phyloP scores from a whole-genome alignment of 2,113 vertebrate genomes.

The Cyrtonyx montezumae region DNA sequence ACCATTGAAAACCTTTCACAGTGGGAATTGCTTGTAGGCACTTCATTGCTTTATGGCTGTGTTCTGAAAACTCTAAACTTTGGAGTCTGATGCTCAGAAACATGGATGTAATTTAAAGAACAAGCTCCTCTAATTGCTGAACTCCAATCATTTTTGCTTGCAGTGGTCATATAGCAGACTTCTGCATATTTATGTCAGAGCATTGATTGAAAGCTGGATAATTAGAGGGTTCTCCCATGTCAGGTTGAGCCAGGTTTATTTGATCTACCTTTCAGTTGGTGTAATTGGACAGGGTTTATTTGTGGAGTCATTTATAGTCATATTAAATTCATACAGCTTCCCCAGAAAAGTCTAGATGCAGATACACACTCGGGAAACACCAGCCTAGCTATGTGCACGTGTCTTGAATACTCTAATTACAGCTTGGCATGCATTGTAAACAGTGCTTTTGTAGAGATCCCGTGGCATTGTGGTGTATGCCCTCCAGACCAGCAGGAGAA shows the following conservation, averaged over 20 bases:
- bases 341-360: background rate
- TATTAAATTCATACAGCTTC: background rate
- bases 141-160: slow-evolving; percentile 6
- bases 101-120: background rate
- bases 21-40: background rate
- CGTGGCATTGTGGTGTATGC: background rate
- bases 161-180: background rate
- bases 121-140: background rate
- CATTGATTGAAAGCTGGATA: slow-evolving; percentile 1
- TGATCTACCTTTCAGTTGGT: background rate
- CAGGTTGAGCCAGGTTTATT: slow-evolving; percentile 22
- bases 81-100: background rate
- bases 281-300: background rate
- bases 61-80: slow-evolving; percentile 6
- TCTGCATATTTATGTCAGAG: background rate
- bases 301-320: background rate
- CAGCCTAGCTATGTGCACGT: background rate
- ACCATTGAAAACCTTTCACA: slow-evolving; percentile 36
- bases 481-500: background rate
- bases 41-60: background rate
- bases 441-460: background rate
- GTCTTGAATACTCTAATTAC: background rate
- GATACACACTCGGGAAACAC: background rate
- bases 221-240: slow-evolving; percentile 36
- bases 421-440: background rate